Evolutionary conservation across 92 coral and sea anemone species (phyloP).

Genomic region (Palythoa grandis): DNA sequence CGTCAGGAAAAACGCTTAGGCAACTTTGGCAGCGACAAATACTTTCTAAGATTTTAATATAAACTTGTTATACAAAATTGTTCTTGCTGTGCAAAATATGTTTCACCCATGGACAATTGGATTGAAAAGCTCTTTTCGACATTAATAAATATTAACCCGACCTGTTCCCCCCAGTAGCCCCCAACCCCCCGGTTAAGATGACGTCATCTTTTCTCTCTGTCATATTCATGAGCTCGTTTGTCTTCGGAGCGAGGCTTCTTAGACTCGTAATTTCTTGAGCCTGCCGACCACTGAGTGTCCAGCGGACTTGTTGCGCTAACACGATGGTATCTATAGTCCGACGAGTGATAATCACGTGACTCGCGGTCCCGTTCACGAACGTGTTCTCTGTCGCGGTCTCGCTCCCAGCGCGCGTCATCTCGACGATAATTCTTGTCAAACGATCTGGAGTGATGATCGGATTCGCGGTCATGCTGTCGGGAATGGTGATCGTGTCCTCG

Average conservation of each 20-base stretch:
- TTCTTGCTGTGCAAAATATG: neutral
- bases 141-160: conserved; percentile 22
- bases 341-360: conserved; percentile 82
- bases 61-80: conserved; percentile 10
- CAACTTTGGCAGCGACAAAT: neutral
- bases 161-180: neutral
- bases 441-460: conserved; percentile 81
- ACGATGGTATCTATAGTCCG: conserved; percentile 61
- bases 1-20: neutral
- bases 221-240: conserved; percentile 62
- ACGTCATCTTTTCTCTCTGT: conserved; percentile 78
- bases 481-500: conserved; percentile 83
- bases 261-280: conserved; percentile 54
- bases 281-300: conserved; percentile 42
- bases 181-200: conserved; percentile 14
- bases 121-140: neutral
- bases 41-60: neutral
- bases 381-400: conserved; percentile 33
- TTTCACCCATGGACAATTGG: neutral
- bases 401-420: conserved; percentile 44
- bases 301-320: conserved; percentile 27
- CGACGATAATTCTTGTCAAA: conserved; percentile 64
- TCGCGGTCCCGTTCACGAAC: conserved; percentile 69
- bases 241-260: conserved; percentile 73
- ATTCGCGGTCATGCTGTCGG: conserved; percentile 67